Evolutionary conservation across 2,113 vertebrate species (phyloP).

Genomic region (Onychorhynchus coronatus): DNA sequence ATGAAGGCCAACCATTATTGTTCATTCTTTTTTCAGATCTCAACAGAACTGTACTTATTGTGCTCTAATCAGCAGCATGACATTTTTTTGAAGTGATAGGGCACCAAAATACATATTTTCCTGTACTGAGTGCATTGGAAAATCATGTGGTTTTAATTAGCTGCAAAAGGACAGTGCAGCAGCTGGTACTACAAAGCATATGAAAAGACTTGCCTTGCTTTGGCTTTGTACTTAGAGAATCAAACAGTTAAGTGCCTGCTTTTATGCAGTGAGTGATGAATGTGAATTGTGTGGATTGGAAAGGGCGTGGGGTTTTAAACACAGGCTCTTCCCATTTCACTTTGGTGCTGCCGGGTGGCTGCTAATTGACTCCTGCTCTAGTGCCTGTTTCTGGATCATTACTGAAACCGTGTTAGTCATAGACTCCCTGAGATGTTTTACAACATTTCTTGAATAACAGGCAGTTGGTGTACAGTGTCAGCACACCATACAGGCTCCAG

Average conservation of each 20-base stretch:
- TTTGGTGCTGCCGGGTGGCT: not conserved
- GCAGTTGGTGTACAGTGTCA: not conserved
- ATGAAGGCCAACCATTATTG: not conserved
- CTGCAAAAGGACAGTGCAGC: not conserved
- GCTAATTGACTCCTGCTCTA: constrained; percentile 49
- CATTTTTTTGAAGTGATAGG: not conserved
- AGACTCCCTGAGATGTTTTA: constrained; percentile 37
- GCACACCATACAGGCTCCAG: not conserved
- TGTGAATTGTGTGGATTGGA: not conserved
- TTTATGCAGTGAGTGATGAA: not conserved
- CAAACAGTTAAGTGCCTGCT: not conserved
- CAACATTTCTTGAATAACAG: constrained; percentile 30
- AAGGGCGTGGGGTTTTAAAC: not conserved
- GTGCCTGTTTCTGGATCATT: constrained; percentile 30
- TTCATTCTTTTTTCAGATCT: not conserved
- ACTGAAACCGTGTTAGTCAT: constrained; percentile 29
- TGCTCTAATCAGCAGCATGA: not conserved
- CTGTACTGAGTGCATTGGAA: constrained; percentile 4
- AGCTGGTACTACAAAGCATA: not conserved
- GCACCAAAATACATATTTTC: not conserved
- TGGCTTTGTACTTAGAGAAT: not conserved
- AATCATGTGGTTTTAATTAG: constrained; percentile 34
- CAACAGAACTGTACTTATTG: not conserved
- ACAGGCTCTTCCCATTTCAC: constrained; percentile 8
- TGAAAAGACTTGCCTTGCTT: constrained; percentile 9